Evolutionary conservation across 2,113 vertebrate species (phyloP).

Genomic region (Manacus vitellinus): DNA sequence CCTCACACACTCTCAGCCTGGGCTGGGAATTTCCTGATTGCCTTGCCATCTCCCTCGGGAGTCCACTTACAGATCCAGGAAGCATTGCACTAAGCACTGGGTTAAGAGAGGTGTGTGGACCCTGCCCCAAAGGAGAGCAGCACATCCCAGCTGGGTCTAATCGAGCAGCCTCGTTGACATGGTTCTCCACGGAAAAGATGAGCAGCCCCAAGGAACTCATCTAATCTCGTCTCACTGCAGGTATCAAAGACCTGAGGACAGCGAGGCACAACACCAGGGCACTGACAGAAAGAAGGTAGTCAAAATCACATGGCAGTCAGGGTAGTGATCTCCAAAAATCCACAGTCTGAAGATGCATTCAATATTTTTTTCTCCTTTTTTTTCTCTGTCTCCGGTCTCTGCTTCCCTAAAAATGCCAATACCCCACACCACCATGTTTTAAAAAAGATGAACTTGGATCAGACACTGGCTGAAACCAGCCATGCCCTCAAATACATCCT

Average conservation of each 20-base stretch:
- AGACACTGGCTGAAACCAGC: neutral
- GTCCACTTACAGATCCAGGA: neutral
- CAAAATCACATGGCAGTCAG: fast-evolving
- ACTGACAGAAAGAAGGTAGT: neutral
- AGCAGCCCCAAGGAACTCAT: neutral
- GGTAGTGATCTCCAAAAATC: neutral
- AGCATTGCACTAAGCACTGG: neutral
- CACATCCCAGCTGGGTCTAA: fast-evolving
- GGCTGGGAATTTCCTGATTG: fast-evolving
- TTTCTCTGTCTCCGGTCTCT: fast-evolving
- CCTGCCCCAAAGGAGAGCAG: neutral
- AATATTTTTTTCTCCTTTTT: neutral
- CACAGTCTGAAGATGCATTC: neutral
- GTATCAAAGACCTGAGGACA: neutral
- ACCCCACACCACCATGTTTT: fast-evolving
- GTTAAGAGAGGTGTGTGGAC: neutral
- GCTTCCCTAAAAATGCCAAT: neutral
- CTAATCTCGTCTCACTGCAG: neutral
- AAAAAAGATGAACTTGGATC: neutral
- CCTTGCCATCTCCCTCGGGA: neutral
- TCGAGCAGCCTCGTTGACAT: fast-evolving
- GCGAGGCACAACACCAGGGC: neutral
- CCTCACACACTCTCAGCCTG: fast-evolving
- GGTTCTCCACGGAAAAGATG: neutral
- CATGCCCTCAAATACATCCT: neutral